Evolutionary conservation across 1,140 invertebrate genomes (phyloP), one percentile per base, ranked within the genome.

Genomic region (Subanguina moxae): DNA sequence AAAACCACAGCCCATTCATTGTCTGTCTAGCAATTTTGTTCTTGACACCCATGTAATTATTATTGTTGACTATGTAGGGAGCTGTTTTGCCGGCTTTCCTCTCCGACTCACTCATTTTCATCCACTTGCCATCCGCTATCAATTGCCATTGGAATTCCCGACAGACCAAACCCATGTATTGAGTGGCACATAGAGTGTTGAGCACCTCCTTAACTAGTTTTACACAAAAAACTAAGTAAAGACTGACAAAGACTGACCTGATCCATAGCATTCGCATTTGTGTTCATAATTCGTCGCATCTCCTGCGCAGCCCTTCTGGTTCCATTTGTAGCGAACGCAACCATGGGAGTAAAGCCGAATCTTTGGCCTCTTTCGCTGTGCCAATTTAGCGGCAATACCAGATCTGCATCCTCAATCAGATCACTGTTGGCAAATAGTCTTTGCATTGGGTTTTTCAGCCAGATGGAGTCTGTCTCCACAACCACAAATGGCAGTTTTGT

Each of bases 51-150:
- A 79, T 64, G 57, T 79, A 78, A 58, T 74, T 80, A 63, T 79
- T 79, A 43, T 79, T 79, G 23, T 79, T 79, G 9, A 79, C 74
- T 23, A 79, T 76, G 17, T 56, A 70, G 11, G 78, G 78, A 8
- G 52, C 52, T 15, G 59, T 30, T 13, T 48, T 58, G 3, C 17
- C 7, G 1, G 23, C 57, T 38, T 64, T 59, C 15, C 78, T 61
- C 45, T 78, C 76, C 30, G 28, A 28, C 19, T 80, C 71, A 30
- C 74, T 75, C 65, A 80, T 57, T 61, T 79, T 80, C 52, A 78
- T 76, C 78, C 78, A 79, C 46, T 76, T 74, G 1, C 78, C 78
- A 57, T 79, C 78, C 3, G 78, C 75, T 15, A 79, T 52, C 21
- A 80, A 76, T 9, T 65, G 30, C 71, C 72, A 78, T n/a, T 70